Base-by-base conservation (phyloP, 1,140 invertebrate species). In the Phthorimaea operculella region DNA sequence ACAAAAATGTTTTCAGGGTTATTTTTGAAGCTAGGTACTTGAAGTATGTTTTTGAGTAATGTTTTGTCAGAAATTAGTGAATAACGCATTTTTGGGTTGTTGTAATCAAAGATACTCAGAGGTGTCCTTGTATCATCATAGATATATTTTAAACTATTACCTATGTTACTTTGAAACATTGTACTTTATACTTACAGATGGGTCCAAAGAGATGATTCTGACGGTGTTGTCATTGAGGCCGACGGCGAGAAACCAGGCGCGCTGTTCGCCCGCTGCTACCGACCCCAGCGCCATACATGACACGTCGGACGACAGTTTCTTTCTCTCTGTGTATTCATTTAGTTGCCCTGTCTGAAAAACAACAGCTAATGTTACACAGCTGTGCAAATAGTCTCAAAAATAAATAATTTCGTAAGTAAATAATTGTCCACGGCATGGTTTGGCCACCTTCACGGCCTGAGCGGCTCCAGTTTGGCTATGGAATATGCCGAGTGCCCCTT, bases 261-360 rank as follows among this genome's bases (percentile, higher is more conserved):
- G 87, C 68, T 98, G 96, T 81, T 99, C 98, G 17, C 98, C 98
- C 12, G 92, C 88, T 0, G 98, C 96, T 0, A 99, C 97, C 53
- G 95, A 95, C 1, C 95, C 98, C 33, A 99, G 75, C 0, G 96
- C 97, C 98, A 99, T 99, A 68, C 98, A 99, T 61, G 99, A 93
- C 1, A 99, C 97, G 79, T 99, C 97, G 1, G 94, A 92, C 6
- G 95, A 93, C 92, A 99, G 95, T 73, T 98, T 96, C 68, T 98
- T 97, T 11, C 96, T 89, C 74, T 99, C 97, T 6, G 96, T 98
- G 70, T 98, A 99, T 77, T 99, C 98, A 81, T 99, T 99, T 28
- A 99, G 85, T 85, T 99, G 96, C 0, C 98, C 98, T 65, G 95
- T 96, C 95, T 98, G 71, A 14, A 88, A 87, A 72, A 54, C 68